Base-by-base conservation (phyloP, 2,888 invertebrate genomes). In the Phyllotreta striolata region DNA sequence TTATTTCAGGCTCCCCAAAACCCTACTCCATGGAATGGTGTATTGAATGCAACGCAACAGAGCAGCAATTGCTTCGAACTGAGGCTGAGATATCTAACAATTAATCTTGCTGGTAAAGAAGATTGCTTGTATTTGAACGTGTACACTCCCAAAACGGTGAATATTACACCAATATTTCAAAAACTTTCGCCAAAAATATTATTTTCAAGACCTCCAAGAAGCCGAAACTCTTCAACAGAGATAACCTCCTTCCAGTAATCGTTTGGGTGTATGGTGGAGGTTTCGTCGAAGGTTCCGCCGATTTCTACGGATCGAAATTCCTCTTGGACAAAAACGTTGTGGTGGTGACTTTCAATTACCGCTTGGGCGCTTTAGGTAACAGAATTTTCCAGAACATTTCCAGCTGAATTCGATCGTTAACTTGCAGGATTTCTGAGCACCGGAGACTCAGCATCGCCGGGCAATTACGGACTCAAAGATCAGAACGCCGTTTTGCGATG, bases 231-330 rank as follows among this genome's bases (percentile, higher is more conserved):
- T 13, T 3, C 13, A 24, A 24, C 24, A 8, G 10, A 37, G 40
- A 12, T 9, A 37, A 37, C 10, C 57, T 37, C 5, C 41, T 58
- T 1, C 62, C 66, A 39, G 62, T 67, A 6, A 47, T 64, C 4
- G 55, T 64, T 51, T 67, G 52, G 55, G 62, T 67, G 38, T 41
- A 67, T 13, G 66, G 66, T n/a, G 66, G 66, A 13, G 64, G 59
- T 39, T 67, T 64, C 49, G 1, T 64, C 1, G 59, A 59, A 9
- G 66, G 64, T 43, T n/a, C 14, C 12, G 34, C 49, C 2, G 4
- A 7, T 6, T 1, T 38, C 0, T 64, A 54, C 13, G 47, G 40
- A 13, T 59, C 66, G n/a, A 46, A 56, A 14, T 43, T 52, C 47
- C 34, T 67, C 6, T 6, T 67, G 7, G 55, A 62, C 12, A 55